Evolutionary conservation across 1,140 invertebrate genomes (phyloP).

Genomic region (Pseudachorutes palmiensis): DNA sequence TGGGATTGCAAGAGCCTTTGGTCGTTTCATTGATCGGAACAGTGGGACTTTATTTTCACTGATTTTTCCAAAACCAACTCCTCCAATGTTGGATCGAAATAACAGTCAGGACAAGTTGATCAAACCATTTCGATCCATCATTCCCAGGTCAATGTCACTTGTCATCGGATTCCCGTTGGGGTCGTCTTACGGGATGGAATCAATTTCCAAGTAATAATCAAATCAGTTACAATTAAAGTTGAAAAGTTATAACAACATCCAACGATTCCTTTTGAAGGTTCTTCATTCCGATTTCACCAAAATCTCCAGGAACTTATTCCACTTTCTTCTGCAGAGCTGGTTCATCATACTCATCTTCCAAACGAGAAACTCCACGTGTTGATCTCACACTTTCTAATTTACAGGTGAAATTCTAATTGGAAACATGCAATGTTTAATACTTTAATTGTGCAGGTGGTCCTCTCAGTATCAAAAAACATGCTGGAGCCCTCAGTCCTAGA

Average conservation of each 20-base stretch:
- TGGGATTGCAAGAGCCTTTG: slow-evolving; percentile 78
- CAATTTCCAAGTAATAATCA: slow-evolving; percentile 14
- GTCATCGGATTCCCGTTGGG: slow-evolving; percentile 56
- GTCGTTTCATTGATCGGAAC: slow-evolving; percentile 48
- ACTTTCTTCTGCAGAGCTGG: slow-evolving; percentile 72
- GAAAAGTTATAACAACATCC: neutral
- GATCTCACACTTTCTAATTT: slow-evolving; percentile 32
- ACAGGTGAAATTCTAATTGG: slow-evolving; percentile 21
- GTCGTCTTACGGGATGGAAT: neutral
- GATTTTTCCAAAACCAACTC: slow-evolving; percentile 64
- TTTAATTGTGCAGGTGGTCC: slow-evolving; percentile 53
- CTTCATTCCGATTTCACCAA: neutral
- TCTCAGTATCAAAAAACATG: slow-evolving; percentile 75
- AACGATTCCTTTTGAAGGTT: neutral
- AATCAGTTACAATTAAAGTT: neutral
- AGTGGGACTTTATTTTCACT: slow-evolving; percentile 59
- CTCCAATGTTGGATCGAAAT: slow-evolving; percentile 36
- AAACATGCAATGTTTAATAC: neutral
- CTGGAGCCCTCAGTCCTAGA: slow-evolving; percentile 74
- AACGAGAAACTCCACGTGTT: slow-evolving; percentile 25
- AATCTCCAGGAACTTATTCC: slow-evolving; percentile 19
- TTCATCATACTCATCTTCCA: slow-evolving; percentile 60
- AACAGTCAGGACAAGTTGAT: slow-evolving; percentile 38
- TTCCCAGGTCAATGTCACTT: slow-evolving; percentile 81
- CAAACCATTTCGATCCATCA: slow-evolving; percentile 57